Evolutionary conservation across 2,113 vertebrate species (phyloP).

Genomic region (Noctilio leporinus): DNA sequence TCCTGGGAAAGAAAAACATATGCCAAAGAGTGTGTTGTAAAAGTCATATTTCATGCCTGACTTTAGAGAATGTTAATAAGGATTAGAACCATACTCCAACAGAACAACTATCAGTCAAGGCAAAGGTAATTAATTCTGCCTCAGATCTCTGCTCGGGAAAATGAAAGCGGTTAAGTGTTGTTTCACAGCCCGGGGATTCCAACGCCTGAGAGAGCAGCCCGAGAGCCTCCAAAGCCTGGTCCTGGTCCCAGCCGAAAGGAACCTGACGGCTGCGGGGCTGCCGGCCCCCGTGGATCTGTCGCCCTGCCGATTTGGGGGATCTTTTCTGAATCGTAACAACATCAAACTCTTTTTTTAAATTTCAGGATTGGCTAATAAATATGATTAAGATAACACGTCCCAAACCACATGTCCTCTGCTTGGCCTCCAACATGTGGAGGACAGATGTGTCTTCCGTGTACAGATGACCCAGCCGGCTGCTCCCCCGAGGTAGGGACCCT

Average conservation of each 20-base stretch:
- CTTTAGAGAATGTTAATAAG: conserved; percentile 92
- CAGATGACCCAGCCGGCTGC: conserved; percentile 79
- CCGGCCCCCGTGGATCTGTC: conserved; percentile 62
- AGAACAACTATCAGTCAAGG: conserved; percentile 83
- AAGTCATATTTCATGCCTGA: conserved; percentile 91
- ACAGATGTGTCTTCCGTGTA: conserved; percentile 87
- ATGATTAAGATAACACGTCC: conserved; percentile 92
- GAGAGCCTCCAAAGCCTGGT: conserved; percentile 43
- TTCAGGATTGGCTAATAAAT: conserved; percentile 89
- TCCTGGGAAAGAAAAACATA: conserved; percentile 91
- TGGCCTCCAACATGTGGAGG: conserved; percentile 85
- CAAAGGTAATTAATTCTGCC: conserved; percentile 81
- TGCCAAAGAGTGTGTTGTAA: conserved; percentile 82
- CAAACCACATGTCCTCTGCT: conserved; percentile 86
- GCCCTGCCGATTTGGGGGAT: conserved; percentile 64
- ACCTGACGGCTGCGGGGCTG: conserved; percentile 51
- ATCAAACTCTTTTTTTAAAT: conserved; percentile 31
- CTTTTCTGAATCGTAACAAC: conserved; percentile 61
- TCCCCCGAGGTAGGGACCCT: conserved; percentile 72
- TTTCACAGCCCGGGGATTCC: conserved; percentile 57
- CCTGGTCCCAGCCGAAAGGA: conserved; percentile 47
- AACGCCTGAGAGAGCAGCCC: not conserved
- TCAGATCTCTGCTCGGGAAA: conserved; percentile 81
- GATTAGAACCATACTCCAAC: conserved; percentile 89
- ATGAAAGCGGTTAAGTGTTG: conserved; percentile 69